Evolutionary conservation across 2,888 invertebrate species (phyloP).

Genomic region (Eilema sororculum): DNA sequence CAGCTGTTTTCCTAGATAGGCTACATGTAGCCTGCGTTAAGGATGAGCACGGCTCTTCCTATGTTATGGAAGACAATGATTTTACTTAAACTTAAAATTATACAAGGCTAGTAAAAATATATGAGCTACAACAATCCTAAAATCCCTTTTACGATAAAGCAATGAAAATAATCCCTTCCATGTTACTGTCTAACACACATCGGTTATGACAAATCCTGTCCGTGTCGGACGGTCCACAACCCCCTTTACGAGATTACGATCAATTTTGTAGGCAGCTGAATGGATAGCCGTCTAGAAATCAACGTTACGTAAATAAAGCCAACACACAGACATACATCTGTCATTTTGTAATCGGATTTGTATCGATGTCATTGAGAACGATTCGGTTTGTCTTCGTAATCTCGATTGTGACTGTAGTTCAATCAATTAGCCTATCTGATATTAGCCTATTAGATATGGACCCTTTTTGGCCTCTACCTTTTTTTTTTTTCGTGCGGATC

Average conservation of each 20-base stretch:
- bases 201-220: not conserved
- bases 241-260: not conserved
- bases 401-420: not conserved
- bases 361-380: not conserved
- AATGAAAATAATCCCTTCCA: not conserved
- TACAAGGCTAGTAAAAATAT: no score
- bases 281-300: not conserved
- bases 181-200: not conserved
- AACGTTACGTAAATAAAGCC: not conserved
- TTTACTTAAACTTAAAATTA: no score
- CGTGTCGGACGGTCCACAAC: not conserved
- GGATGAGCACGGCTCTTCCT: no score
- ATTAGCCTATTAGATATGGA: no score
- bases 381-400: not conserved
- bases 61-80: no score
- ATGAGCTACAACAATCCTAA: not conserved
- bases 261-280: not conserved
- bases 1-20: no score
- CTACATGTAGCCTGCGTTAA: no score
- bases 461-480: no score
- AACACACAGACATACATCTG: not conserved
- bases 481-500: no score
- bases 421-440: no score
- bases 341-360: not conserved
- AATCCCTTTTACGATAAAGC: not conserved